phyloP scores from a whole-genome alignment of 2,797 vertebrate genomes.

The Sternotherus odoratus region DNA sequence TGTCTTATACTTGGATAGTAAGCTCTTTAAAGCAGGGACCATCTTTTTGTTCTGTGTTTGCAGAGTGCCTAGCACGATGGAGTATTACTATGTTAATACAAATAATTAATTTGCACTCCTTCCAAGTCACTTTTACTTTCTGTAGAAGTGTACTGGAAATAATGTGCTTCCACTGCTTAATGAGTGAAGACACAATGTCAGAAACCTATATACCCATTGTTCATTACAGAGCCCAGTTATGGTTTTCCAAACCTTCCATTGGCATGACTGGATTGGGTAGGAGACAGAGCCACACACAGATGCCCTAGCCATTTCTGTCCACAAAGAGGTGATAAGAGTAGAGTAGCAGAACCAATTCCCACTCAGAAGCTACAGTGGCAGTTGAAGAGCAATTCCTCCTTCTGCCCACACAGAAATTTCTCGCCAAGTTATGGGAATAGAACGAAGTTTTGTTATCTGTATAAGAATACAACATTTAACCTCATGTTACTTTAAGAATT shows the following conservation, averaged over 20 bases:
- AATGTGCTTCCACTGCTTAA: not conserved
- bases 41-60: not conserved
- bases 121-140: not conserved
- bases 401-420: not conserved
- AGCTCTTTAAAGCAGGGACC: not conserved
- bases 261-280: not conserved
- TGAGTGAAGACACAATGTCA: not conserved
- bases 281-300: not conserved
- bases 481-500: not conserved
- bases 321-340: not conserved
- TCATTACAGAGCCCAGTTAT: not conserved
- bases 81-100: not conserved
- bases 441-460: not conserved
- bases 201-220: not conserved
- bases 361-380: not conserved
- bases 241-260: not conserved
- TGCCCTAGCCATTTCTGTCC: not conserved
- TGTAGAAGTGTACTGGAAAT: not conserved
- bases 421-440: not conserved
- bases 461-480: not conserved
- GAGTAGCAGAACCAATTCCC: not conserved
- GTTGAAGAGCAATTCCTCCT: fast-evolving
- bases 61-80: not conserved
- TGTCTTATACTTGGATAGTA: not conserved
- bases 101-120: not conserved